Conservation (phyloP, 2,888 invertebrate species). For the Chalcosyrphus nemorum region DNA sequence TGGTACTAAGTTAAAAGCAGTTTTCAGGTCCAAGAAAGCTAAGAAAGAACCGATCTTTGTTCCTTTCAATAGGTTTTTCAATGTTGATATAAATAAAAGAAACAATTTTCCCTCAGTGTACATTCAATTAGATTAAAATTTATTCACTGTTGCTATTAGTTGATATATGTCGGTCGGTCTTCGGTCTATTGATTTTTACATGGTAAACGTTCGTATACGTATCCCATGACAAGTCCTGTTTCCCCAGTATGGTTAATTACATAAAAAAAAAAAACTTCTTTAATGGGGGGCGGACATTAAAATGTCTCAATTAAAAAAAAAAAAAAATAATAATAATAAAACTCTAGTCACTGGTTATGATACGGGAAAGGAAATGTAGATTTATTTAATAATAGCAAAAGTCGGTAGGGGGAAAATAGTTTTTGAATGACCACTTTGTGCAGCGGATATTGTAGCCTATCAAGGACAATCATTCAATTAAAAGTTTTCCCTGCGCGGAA, state of each 20-base stretch:
- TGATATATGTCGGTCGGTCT: background rate
- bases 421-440: background rate
- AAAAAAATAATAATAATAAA: no score
- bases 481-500: background rate
- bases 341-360: background rate
- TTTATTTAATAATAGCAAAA: background rate
- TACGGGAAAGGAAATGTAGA: background rate
- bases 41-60: no score
- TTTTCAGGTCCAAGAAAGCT: no score
- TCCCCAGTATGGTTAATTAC: background rate
- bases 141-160: background rate
- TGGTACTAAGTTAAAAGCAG: no score
- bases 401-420: background rate
- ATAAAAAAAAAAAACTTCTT: background rate
- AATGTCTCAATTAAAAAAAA: background rate
- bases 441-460: background rate
- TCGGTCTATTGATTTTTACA: background rate
- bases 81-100: background rate
- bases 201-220: background rate
- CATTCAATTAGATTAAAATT: background rate
- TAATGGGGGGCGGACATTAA: background rate
- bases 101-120: background rate
- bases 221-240: background rate
- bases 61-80: no score
- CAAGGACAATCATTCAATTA: background rate